Evolutionary conservation across 2,888 invertebrate species (phyloP), one percentile per base, ranked within the genome.

Genomic region (Ypsolopha scabrella): DNA sequence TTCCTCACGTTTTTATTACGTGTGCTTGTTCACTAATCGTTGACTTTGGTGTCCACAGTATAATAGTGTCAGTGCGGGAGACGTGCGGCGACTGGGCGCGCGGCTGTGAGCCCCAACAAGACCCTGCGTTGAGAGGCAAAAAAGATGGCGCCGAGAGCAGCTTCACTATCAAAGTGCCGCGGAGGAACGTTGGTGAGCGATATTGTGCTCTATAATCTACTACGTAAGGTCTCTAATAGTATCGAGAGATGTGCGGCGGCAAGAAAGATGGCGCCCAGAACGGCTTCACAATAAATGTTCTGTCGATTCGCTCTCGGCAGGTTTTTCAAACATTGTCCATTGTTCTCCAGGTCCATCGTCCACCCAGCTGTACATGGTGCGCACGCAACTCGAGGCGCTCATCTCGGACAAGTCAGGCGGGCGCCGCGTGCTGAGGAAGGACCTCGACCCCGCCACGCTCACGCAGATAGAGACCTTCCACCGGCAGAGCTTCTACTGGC

Each of bases 321-420:
- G n/a, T n/a, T n/a, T n/a, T n/a, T n/a, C n/a, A n/a, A n/a, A n/a
- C n/a, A 46, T 9, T 10, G 37, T 48, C n/a, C 10, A 34, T 49
- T n/a, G 38, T 41, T n/a, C 39, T 50, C 1, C 67, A 93, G 93
- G 94, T 6, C 96, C 96, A 0, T 96, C 96, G 0, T 94, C 96
- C 0, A 96, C 96, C 0, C 94, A 99, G 86, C 88, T 99, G 8
- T 99, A 99, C 83, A 98, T 99, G 98, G 98, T 99, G 4, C 91
- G 99, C 7, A 99, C 99, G 0, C 99, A 99, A 93, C 82, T 99
- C 53, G 99, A 99, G 75, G 98, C 98, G 0, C 83, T 99, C 51
- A 96, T 99, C 56, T 97, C 98, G 0, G 99, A 99, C 78, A 98
- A 98, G 64, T 77, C 82, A 72, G 49, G n/a, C 1, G 10, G 47